Evolutionary conservation across 2,113 vertebrate species (phyloP).

Genomic region (Candoia aspera): DNA sequence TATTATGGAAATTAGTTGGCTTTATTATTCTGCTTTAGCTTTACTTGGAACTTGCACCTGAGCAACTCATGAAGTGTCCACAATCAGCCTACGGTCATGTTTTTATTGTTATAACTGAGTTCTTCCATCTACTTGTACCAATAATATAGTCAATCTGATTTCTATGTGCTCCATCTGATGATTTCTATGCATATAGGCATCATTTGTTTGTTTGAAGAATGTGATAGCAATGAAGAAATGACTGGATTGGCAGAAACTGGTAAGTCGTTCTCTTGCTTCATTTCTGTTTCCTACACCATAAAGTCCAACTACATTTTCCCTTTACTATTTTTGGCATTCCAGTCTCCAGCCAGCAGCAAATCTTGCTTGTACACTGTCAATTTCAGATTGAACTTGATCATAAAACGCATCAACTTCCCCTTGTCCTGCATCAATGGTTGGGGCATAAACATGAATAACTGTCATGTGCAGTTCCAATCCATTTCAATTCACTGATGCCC

Average conservation of each 20-base stretch:
- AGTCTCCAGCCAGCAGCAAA: neutral
- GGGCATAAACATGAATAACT: neutral
- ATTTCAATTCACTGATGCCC: neutral
- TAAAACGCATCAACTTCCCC: neutral
- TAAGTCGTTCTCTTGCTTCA: neutral
- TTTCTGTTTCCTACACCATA: neutral
- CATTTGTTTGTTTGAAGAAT: neutral
- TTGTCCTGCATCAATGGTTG: neutral
- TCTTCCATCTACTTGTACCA: too few species aligned
- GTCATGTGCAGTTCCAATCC: neutral
- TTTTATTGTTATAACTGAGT: too few species aligned
- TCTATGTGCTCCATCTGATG: neutral
- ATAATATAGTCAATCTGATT: neutral
- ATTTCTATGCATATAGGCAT: neutral
- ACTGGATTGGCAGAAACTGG: neutral
- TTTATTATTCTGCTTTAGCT: neutral
- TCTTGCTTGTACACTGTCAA: neutral
- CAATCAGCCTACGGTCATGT: too few species aligned
- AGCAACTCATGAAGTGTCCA: neutral
- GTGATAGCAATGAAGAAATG: neutral
- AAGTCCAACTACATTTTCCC: neutral
- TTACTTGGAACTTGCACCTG: neutral
- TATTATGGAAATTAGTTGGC: neutral
- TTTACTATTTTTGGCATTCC: neutral
- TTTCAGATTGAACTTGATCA: neutral